Evolutionary conservation across 2,888 invertebrate species (phyloP).

Genomic region (Dyspetes luteomarginatus): DNA sequence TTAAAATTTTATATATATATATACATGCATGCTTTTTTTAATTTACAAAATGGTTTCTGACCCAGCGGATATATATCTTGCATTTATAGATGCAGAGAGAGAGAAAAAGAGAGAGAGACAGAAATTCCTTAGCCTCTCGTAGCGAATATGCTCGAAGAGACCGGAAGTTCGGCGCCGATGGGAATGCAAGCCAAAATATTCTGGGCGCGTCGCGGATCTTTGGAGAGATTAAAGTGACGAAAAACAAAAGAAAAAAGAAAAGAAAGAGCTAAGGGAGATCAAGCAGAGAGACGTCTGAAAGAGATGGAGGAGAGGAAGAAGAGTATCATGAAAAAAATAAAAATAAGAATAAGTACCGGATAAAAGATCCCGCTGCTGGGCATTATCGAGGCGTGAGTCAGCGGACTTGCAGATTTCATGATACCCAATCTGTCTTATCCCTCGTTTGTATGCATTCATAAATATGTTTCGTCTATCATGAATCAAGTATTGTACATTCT

Average conservation of each 20-base stretch:
- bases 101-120: no score
- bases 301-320: neutral
- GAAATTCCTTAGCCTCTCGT: neutral
- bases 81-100: no score
- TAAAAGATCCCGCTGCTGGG: constrained; percentile 20
- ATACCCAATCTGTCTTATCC: constrained; percentile 6
- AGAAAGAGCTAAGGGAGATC: no score
- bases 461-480: no score
- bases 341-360: constrained; percentile 14
- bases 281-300: constrained; percentile 1
- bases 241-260: constrained; percentile 47
- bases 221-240: constrained; percentile 37
- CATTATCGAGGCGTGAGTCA: constrained; percentile 36
- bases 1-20: no score
- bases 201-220: constrained; percentile 37
- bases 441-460: neutral
- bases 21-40: no score
- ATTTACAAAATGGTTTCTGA: no score
- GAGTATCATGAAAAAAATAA: neutral
- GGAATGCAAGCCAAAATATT: constrained; percentile 58
- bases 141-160: neutral
- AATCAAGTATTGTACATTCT: neutral
- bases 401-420: constrained; percentile 33
- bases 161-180: constrained; percentile 59
- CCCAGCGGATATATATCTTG: no score